Conservation (phyloP, 1,140 invertebrate genomes). For the Pseudomyrmex dendroicus region DNA sequence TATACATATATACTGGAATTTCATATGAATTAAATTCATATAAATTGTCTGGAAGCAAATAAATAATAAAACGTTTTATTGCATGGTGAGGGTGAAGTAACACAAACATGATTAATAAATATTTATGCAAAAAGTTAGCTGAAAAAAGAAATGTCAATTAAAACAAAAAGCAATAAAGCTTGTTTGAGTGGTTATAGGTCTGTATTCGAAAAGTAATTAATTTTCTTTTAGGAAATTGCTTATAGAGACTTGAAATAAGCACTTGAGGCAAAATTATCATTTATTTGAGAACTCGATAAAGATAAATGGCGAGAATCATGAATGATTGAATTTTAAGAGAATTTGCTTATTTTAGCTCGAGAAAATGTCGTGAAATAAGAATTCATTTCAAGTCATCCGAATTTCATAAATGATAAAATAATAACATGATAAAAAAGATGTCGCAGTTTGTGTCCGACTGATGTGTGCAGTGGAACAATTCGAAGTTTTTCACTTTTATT, state of each 20-base stretch:
- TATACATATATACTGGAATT: no score
- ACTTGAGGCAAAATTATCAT: constrained; percentile 56
- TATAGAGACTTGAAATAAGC: constrained; percentile 56
- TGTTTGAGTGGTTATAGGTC: constrained; percentile 29
- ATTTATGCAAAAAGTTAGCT: background rate
- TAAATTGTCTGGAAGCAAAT: no score
- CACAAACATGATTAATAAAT: background rate
- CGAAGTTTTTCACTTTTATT: constrained; percentile 32
- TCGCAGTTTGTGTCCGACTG: background rate
- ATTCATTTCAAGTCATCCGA: background rate
- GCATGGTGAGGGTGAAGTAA: background rate
- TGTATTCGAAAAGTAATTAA: constrained; percentile 71
- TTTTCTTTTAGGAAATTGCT: constrained; percentile 70
- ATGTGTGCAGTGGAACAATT: background rate
- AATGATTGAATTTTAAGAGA: constrained; percentile 41
- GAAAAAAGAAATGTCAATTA: constrained; percentile 42
- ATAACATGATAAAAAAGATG: constrained; percentile 12
- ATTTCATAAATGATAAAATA: background rate
- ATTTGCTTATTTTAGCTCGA: constrained; percentile 13
- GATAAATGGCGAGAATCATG: constrained; percentile 60
- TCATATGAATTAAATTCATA: no score
- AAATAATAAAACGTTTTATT: background rate
- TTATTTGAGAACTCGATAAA: constrained; percentile 66
- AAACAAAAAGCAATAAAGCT: constrained; percentile 19
- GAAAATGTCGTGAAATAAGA: constrained; percentile 2